Evolutionary conservation across 2,113 vertebrate species (phyloP), one percentile per base, ranked within the genome.

Genomic region (Apteryx mantelli): DNA sequence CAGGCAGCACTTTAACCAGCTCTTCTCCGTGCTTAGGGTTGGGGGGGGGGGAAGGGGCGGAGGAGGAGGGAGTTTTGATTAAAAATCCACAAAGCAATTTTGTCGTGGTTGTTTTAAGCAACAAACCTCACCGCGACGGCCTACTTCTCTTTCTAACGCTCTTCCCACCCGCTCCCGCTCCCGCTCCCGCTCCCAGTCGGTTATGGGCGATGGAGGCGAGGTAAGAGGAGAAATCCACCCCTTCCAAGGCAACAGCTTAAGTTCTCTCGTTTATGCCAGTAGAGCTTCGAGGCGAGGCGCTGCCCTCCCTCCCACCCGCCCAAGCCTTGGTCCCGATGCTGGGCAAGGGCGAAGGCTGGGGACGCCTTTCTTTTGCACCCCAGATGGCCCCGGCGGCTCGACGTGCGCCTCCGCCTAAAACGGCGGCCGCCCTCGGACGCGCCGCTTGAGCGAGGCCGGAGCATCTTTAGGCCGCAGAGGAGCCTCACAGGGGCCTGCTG

Each of bases 71-170:
- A 83, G 18, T 95, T 96, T 95, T 93, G 52, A 97, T 96, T 96
- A 95, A 97, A 97, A 97, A 96, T 94, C 95, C 90, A 79, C 71
- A 93, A 96, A 91, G 42, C 13, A 38, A 8, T 93, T 93, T 93
- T 96, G 32, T 79, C 42, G 26, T 76, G 70, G 66, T 89, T 46
- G 56, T 95, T 97, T 88, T 93, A 96, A 88, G 76, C 71, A 85
- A 82, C 91, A 95, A 92, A 53, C 14, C 38, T 63, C 80, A 80
- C 36, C 25, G 63, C 42, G 44, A 34, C 40, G 87, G 87, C 95
- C 93, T 94, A 60, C 88, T 74, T 64, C 71, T 83, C 93, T 91
- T 93, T 60, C 66, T 89, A 88, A 79, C 20, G 70, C 28, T 6
- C 71, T 80, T 91, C 61, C 78, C 66, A 53, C 69, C 81, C 74